Base-by-base conservation (phyloP, 2,888 invertebrate species). In the Pseudococcus longispinus region DNA sequence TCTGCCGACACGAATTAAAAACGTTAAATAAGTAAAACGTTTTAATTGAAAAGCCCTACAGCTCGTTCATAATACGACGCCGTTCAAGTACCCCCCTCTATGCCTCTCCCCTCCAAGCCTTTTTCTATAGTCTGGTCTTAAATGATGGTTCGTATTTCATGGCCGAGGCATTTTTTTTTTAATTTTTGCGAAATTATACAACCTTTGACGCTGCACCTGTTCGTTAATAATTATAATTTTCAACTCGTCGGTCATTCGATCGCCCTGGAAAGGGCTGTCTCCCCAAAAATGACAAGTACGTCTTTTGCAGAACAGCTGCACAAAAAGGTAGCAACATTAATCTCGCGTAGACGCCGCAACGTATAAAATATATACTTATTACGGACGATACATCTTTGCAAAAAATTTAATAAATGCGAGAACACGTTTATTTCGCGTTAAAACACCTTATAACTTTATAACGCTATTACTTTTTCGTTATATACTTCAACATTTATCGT, bases 401-500 rank as follows among this genome's bases (percentile, higher is more conserved):
- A 70, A 70, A 70, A 70, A 70, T 70, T 70, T 70, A 70, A 70
- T 70, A 70, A 70, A 70, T 70, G 70, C 70, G 29, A 60, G 60
- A 60, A 70, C 70, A 70, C 70, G 70, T 70, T 70, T 70, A 70
- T 70, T 70, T 70, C 32, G 29, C 70, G 70, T 70, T 70, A 70
- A 65, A 70, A 70, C 70, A 29, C 70, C 70, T 70, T 70, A 70
- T 70, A 70, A 70, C 70, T 70, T 70, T 70, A 70, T 70, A 70
- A 70, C 70, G 70, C 70, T 29, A 70, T 70, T 70, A 70, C 18
- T 70, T 70, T 70, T 29, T 29, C 70, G 70, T 29, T 70, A 70
- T 70, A 70, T 70, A 70, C 70, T 70, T 70, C 29, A 70, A 70
- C 70, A 70, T 70, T 70, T 29, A 29, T 29, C 29, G 70, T 70